Evolutionary conservation across 2,113 vertebrate species (phyloP).

Genomic region (Oreochromis aureus): DNA sequence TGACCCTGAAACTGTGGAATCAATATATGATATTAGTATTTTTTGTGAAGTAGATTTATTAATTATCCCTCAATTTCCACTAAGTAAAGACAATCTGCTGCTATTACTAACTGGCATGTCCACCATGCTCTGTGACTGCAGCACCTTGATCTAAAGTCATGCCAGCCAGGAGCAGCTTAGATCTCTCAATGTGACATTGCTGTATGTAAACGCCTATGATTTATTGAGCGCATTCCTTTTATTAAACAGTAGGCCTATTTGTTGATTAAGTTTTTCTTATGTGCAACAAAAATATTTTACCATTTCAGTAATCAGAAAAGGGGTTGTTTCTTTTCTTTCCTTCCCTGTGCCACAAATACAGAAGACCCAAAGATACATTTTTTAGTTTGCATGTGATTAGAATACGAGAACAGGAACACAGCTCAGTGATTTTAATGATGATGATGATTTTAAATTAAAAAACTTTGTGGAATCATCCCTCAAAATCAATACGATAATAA

Average conservation of each 20-base stretch:
- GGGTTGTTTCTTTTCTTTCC: background rate
- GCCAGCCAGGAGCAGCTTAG: background rate
- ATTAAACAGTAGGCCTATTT: background rate
- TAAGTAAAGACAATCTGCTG: background rate
- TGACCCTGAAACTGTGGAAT: constrained; percentile 59
- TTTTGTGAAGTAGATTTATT: background rate
- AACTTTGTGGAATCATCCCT: background rate
- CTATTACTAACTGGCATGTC: background rate
- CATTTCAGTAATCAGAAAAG: background rate
- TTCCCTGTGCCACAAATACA: background rate
- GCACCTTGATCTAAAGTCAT: background rate
- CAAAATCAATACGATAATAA: background rate
- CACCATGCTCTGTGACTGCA: background rate
- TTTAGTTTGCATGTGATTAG: background rate
- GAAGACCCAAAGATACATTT: background rate
- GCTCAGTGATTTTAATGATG: background rate
- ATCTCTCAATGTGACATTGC: background rate
- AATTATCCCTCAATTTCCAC: background rate
- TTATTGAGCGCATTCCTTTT: background rate
- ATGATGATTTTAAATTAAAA: background rate
- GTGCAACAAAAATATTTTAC: background rate
- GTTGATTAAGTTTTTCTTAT: background rate
- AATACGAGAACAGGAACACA: background rate
- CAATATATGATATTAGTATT: background rate
- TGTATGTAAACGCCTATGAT: background rate